Conservation (phyloP, 2,888 invertebrate genomes). For the Lithosia quadra region DNA sequence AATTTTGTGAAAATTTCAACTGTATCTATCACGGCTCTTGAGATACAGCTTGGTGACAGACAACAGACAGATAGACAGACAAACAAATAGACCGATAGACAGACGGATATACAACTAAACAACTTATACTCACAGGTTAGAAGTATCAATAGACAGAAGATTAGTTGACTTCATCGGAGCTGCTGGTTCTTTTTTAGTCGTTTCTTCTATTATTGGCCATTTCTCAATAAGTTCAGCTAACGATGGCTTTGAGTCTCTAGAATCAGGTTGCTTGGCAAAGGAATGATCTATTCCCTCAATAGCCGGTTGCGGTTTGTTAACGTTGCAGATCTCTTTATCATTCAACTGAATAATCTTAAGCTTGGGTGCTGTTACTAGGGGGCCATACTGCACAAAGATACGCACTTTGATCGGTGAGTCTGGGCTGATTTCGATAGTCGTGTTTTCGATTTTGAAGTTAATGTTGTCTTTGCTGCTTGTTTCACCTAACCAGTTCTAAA, state of each 20-base stretch:
- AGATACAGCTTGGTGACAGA: too few species aligned
- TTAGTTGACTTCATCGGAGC: background rate
- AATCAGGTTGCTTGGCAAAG: conserved; percentile 16
- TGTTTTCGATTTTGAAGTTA: conserved; percentile 87
- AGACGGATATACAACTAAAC: too few species aligned
- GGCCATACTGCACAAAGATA: conserved; percentile 88
- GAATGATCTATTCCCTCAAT: conserved; percentile 41
- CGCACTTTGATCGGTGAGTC: conserved; percentile 85
- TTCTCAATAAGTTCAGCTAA: background rate
- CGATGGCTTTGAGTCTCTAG: conserved; percentile 30
- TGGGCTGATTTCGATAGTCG: conserved; percentile 85
- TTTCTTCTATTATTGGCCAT: background rate
- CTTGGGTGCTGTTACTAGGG: conserved; percentile 78
- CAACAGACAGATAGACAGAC: too few species aligned
- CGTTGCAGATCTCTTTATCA: conserved; percentile 87
- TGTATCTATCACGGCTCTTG: too few species aligned
- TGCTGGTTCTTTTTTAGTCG: background rate
- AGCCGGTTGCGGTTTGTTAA: conserved; percentile 67
- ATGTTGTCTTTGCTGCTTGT: conserved; percentile 86
- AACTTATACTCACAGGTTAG: background rate
- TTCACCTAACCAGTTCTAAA: conserved; percentile 88
- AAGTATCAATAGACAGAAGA: background rate
- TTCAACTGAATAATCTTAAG: conserved; percentile 84
- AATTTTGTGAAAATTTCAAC: too few species aligned
- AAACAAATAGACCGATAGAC: too few species aligned